These are phyloP conservation scores for Myotis lucifugus DNA, from an alignment of 2,113 vertebrate genomes.

Conservation along the genomic window DNA sequence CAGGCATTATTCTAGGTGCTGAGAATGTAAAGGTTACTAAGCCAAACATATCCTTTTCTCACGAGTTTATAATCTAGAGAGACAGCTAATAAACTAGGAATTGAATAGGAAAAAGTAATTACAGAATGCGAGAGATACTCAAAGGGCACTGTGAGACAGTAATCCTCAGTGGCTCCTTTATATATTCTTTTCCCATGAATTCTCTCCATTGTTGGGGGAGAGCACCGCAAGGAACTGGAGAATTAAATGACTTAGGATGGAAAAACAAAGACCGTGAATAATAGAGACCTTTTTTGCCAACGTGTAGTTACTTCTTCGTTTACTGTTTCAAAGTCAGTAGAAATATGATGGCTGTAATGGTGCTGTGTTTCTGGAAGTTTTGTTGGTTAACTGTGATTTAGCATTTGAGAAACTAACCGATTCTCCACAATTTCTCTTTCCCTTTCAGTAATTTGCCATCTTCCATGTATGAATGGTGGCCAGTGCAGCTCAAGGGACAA, in stretches of 20 bases:
- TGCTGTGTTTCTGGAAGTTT: not conserved
- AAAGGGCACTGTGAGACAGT: not conserved
- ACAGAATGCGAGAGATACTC: not conserved
- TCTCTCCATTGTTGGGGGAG: not conserved
- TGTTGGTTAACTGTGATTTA: not conserved
- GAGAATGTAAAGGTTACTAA: not conserved
- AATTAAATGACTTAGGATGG: not conserved
- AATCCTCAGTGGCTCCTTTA: not conserved
- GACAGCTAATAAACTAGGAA: not conserved
- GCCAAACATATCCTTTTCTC: not conserved
- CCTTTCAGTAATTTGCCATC: conserved; percentile 95
- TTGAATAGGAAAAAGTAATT: conserved; percentile 10
- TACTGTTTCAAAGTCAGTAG: not conserved
- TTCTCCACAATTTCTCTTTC: conserved; percentile 60
- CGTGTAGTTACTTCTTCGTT: not conserved
- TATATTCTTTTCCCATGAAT: not conserved
- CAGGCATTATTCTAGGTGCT: not conserved
- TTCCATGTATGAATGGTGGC: conserved; percentile 98
- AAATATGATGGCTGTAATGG: not conserved
- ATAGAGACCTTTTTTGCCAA: not conserved
- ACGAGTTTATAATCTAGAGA: conserved; percentile 19
- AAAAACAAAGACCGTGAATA: not conserved
- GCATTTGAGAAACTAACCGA: conserved; percentile 50
- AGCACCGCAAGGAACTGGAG: not conserved
- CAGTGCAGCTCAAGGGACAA: conserved; percentile 96